Conservation (phyloP, 2,797 vertebrate genomes). For the Gephyroberyx darwinii region DNA sequence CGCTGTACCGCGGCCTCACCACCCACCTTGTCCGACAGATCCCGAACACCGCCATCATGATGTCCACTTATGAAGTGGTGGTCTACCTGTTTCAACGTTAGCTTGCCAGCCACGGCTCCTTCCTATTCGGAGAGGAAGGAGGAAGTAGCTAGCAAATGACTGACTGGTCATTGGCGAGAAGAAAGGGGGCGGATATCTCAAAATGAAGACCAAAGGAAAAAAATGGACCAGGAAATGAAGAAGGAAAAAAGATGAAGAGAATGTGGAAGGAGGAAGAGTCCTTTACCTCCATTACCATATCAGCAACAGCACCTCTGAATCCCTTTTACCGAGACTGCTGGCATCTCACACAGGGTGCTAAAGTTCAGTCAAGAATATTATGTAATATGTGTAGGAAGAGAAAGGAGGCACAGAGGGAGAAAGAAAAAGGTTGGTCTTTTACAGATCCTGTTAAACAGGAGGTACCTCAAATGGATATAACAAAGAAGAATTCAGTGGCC, state of each 20-base stretch:
- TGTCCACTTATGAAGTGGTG: conserved; percentile 98
- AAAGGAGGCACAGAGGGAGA: conserved; percentile 13
- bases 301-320: conserved; percentile 47
- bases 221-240: conserved; percentile 78
- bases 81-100: conserved; percentile 95
- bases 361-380: conserved; percentile 23
- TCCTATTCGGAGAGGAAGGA: conserved; percentile 34
- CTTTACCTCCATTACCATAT: conserved; percentile 29
- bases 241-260: conserved; percentile 44
- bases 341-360: conserved; percentile 11
- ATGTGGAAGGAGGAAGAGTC: conserved; percentile 2
- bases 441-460: conserved; percentile 24
- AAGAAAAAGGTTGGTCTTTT: conserved; percentile 19
- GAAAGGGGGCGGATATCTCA: conserved; percentile 25
- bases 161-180: conserved; percentile 23
- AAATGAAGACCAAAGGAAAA: conserved; percentile 83
- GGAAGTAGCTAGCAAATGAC: conserved; percentile 31
- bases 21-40: conserved; percentile 97
- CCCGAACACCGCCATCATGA: conserved; percentile 99
- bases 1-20: conserved; percentile 95
- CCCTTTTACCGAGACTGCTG: conserved; percentile 21
- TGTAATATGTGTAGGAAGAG: conserved; percentile 12
- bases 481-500: conserved; percentile 63
- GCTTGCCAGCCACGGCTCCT: conserved; percentile 40
- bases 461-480: conserved; percentile 24